Base-by-base conservation (phyloP, 2,797 vertebrate species). In the Nothura maculosa region DNA sequence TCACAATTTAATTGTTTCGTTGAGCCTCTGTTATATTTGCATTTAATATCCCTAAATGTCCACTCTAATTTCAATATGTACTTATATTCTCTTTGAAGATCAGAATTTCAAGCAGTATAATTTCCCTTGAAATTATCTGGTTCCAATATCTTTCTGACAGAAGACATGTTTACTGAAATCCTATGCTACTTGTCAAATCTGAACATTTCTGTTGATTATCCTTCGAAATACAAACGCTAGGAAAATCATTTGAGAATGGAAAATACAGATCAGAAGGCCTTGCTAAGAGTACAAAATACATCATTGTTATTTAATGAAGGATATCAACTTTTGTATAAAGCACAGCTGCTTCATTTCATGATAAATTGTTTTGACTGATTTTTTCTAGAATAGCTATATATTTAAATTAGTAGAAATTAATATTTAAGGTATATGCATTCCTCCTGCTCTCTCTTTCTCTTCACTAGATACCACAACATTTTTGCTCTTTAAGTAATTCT, bases 1-100 rank as follows among this genome's bases (percentile, higher is more conserved):
- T 74, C 84, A 90, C 78, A 83, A 87, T 83, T 80, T 90, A 88
- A 92, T 89, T 66, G 42, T 58, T 47, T 82, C 64, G 82, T 85
- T 72, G 62, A 69, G 73, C 27, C 21, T 87, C 27, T 68, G 48
- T 48, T 66, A 58, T 90, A 87, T 93, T 96, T 91, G 92, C 79
- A 93, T 90, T 94, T 93, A 94, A 92, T 95, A 94, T 83, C 61
- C 58, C 62, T 83, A 87, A 90, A 89, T 78, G 91, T 89, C 92
- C 75, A 63, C 83, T 88, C 63, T 77, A 74, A 90, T 89, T 93
- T 88, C 63, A 93, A 38, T 91, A 84, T 74, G 21, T 81, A 40
- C 68, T 90, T 52, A 57, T 18, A 90, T 43, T 90, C 67, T 84
- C 84, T 93, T 96, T 92, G 93, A 96, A 95, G 83, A 84, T 64